These are phyloP conservation scores for Euleptes europaea DNA, from an alignment of 2,113 vertebrate genomes.

Conservation along the genomic window DNA sequence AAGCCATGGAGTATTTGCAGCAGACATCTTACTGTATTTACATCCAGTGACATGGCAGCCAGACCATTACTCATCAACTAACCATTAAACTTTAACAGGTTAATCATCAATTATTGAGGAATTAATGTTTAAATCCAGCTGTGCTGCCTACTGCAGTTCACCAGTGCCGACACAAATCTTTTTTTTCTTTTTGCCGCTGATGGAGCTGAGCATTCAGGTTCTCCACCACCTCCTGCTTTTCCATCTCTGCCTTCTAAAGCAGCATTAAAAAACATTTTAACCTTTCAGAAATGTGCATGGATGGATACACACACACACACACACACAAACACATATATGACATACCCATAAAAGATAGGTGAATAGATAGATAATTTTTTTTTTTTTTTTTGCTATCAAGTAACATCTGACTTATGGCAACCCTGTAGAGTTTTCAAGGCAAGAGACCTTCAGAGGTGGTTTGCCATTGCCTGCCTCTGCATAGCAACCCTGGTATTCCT, in stretches of 20 bases:
- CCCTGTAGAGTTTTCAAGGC: no score
- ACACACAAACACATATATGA: neutral
- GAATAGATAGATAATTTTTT: no score
- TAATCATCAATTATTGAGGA: slow-evolving; percentile 83
- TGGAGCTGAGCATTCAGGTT: slow-evolving; percentile 33
- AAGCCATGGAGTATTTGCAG: slow-evolving; percentile 64
- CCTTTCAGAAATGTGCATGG: slow-evolving; percentile 37
- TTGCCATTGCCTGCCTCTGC: no score
- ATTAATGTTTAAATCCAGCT: slow-evolving; percentile 80
- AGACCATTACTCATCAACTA: slow-evolving; percentile 75
- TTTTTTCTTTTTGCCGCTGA: slow-evolving; percentile 39
- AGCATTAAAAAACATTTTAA: slow-evolving; percentile 57
- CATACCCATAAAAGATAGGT: neutral
- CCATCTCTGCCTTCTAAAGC: slow-evolving; percentile 42
- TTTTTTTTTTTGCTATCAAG: neutral
- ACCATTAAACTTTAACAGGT: slow-evolving; percentile 84
- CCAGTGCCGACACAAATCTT: slow-evolving; percentile 54
- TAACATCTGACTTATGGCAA: no score
- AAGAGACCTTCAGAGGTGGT: no score
- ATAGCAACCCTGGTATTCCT: no score
- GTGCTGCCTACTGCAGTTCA: slow-evolving; percentile 73
- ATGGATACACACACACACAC: neutral
- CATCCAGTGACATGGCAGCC: slow-evolving; percentile 77
- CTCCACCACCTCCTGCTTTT: slow-evolving; percentile 32
- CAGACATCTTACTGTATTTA: slow-evolving; percentile 72